Evolutionary conservation across 2,113 vertebrate genomes (phyloP).

Genomic region (Noturus placidus): DNA sequence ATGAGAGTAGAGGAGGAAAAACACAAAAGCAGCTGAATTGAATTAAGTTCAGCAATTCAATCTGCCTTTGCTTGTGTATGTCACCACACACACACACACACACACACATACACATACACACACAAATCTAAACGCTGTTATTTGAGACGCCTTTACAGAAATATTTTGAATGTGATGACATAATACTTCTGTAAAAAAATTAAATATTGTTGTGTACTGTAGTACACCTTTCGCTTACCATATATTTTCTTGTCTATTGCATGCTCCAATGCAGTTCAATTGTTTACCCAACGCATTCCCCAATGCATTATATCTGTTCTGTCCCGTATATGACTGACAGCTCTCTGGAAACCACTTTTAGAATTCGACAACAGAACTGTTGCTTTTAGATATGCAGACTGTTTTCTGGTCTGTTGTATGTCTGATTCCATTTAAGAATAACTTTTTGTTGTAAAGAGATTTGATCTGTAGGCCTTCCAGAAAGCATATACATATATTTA

Average conservation of each 20-base stretch:
- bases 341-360: background rate
- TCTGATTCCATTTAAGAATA: background rate
- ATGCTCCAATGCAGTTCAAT: background rate
- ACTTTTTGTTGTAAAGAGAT: background rate
- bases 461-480: background rate
- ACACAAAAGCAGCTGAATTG: constrained; percentile 56
- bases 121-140: background rate
- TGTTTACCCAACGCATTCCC: background rate
- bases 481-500: background rate
- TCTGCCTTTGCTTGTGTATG: constrained; percentile 48
- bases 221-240: background rate
- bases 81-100: constrained; percentile 18
- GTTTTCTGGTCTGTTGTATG: background rate
- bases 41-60: constrained; percentile 63
- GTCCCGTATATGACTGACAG: background rate
- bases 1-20: constrained; percentile 40
- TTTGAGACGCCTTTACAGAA: background rate
- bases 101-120: background rate
- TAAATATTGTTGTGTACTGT: background rate
- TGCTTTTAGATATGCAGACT: background rate
- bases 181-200: too few species aligned
- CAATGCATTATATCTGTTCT: background rate
- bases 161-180: constrained; percentile 1
- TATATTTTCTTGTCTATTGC: background rate
- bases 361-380: background rate